A percentile compares a stretch with the other conserved stretches of the same genome.
Evolutionary conservation across 2,888 invertebrate species (phyloP).

Genomic region (Galerucella pusilla): DNA sequence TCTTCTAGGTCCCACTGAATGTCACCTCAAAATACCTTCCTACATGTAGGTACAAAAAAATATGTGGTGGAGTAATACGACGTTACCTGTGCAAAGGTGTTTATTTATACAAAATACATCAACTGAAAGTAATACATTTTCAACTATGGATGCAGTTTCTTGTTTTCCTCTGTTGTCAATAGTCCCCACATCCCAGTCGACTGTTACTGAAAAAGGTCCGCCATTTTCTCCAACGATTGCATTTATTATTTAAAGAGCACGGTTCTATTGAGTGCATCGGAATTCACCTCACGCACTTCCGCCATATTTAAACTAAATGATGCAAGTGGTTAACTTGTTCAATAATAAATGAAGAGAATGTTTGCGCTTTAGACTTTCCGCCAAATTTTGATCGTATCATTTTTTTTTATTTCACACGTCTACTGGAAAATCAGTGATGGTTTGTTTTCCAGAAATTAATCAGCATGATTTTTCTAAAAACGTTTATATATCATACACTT

Average conservation of each 20-base stretch:
- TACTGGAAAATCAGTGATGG: too few relatives aligned
- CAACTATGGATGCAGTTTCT: conserved; percentile 38
- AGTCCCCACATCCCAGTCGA: conserved; percentile 29
- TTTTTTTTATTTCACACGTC: too few relatives aligned
- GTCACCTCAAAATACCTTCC: background rate
- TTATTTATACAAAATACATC: background rate
- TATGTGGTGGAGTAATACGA: background rate
- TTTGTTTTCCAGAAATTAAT: too few relatives aligned
- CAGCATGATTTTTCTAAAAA: too few relatives aligned
- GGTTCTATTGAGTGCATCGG: conserved; percentile 60
- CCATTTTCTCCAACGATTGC: conserved; percentile 53
- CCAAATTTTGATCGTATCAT: too few relatives aligned
- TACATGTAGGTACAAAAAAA: background rate
- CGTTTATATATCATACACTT: too few relatives aligned
- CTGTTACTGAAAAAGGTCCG: conserved; percentile 34
- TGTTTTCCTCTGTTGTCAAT: conserved; percentile 36
- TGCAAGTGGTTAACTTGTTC: conserved; percentile 56
- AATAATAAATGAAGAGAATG: conserved; percentile 54
- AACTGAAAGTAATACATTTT: conserved; percentile 32
- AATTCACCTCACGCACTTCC: conserved; percentile 58
- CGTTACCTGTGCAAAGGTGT: background rate
- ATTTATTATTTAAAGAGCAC: conserved; percentile 61
- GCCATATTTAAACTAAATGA: conserved; percentile 58
- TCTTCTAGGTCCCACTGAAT: too few relatives aligned
- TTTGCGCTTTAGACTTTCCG: background rate